Base-by-base conservation (phyloP, 1,140 invertebrate genomes). In the Bactericera cockerelli region DNA sequence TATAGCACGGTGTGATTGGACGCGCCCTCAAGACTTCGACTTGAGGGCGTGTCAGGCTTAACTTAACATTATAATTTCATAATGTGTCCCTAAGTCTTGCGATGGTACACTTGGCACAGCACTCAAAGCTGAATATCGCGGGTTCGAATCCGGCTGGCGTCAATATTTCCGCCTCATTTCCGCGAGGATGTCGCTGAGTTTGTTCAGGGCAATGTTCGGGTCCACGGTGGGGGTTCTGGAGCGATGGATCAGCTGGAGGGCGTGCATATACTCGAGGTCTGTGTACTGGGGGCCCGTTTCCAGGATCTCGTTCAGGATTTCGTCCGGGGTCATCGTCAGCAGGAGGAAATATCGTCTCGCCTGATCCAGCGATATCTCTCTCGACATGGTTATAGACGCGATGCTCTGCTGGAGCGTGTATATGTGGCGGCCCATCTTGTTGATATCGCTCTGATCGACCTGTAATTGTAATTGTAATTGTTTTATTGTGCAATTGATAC, bases 291-390 rank as follows among this genome's bases (percentile, higher is more conserved):
- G 80, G 14, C 89, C 88, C 64, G 85, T 81, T 67, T 93, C 89
- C 36, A 89, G 71, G 4, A 93, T 80, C 22, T 76, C 75, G 64
- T 82, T 82, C 26, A 96, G 75, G 66, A 97, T 87, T 71, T 93
- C 89, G 84, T 93, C 87, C 1, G 87, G 86, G 33, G 83, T 81
- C 62, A 85, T 78, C 65, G 87, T 86, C 57, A 96, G 83, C 42
- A 96, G 74, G 67, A 94, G 89, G 69, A 89, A 91, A 73, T 93
- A 95, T 65, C 87, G 82, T 62, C 87, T 76, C 0, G 92, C 92
- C 69, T 89, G 80, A 73, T 93, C 88, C n/a, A 93, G 71, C 38
- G 89, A 86, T 19, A 87, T 71, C 73, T 93, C 89, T 58, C 88
- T 75, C 0, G 83, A 79, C 71, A 85, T 81, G 8, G 88, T 92